Evolutionary conservation across 1,140 invertebrate species (phyloP).

Genomic region (Papilio glaucus): DNA sequence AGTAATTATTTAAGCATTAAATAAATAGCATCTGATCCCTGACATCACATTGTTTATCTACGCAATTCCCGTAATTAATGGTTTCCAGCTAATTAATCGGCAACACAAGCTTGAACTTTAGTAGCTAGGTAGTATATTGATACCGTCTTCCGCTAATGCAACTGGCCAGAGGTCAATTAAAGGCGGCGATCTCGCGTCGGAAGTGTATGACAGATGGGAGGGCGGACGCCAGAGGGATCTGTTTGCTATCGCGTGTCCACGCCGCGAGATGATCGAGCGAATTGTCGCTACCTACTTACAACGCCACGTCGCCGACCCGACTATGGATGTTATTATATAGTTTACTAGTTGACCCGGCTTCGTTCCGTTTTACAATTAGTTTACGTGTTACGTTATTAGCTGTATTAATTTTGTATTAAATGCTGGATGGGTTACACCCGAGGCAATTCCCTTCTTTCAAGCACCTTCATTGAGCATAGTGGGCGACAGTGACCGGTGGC

Average conservation of each 20-base stretch:
- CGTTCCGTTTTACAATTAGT: no score
- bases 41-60: neutral
- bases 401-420: no score
- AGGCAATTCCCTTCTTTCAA: no score
- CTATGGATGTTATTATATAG: neutral
- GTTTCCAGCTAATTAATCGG: neutral
- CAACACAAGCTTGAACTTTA: conserved; percentile 3
- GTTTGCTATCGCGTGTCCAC: conserved; percentile 39
- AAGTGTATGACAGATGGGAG: conserved; percentile 60
- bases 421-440: no score
- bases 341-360: neutral
- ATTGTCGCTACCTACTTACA: conserved; percentile 23
- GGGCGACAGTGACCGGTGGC: no score
- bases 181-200: conserved; percentile 49
- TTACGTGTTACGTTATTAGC: no score
- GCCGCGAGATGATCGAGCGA: conserved; percentile 43
- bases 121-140: neutral
- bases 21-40: neutral
- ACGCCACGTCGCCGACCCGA: neutral
- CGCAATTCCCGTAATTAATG: neutral
- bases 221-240: conserved; percentile 39
- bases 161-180: conserved; percentile 54
- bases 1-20: neutral
- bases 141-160: conserved; percentile 23
- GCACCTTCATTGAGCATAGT: no score